A percentile compares a stretch with the other conserved stretches of the same genome.
Evolutionary conservation across 2,797 vertebrate species (phyloP).

Genomic region (Mionectes olivaceus): DNA sequence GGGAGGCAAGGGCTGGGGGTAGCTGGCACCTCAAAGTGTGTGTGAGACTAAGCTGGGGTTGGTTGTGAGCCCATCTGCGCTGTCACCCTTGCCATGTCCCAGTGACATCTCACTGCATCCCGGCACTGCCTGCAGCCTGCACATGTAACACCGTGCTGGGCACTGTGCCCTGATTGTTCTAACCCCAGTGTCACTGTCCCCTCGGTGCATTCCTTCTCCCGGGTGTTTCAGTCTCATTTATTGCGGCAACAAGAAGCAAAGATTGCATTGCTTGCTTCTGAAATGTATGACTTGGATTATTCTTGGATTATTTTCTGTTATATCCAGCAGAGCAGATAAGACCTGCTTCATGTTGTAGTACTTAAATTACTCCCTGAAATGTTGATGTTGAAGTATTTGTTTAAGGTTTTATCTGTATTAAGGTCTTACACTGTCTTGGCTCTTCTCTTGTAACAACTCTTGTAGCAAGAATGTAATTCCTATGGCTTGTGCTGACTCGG

Average conservation of each 20-base stretch:
- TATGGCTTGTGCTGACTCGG: neutral
- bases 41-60: neutral
- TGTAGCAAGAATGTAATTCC: constrained; percentile 34
- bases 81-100: no score
- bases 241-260: neutral
- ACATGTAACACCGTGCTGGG: neutral
- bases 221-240: neutral
- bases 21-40: neutral
- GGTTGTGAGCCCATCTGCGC: neutral
- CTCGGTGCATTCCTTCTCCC: neutral
- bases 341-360: constrained; percentile 3
- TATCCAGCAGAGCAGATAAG: constrained; percentile 48
- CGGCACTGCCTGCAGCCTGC: neutral
- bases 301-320: constrained; percentile 50
- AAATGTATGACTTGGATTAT: constrained; percentile 40
- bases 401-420: constrained; percentile 48
- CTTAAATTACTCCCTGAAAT: constrained; percentile 49
- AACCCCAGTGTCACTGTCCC: neutral
- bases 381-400: constrained; percentile 49
- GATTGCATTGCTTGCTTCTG: constrained; percentile 4
- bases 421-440: constrained; percentile 27
- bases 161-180: neutral
- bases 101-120: rapidly evolving
- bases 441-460: constrained; percentile 41
- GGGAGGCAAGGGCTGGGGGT: neutral